Conservation (phyloP, 1,140 invertebrate species). For the Drosophila prosaltans region DNA sequence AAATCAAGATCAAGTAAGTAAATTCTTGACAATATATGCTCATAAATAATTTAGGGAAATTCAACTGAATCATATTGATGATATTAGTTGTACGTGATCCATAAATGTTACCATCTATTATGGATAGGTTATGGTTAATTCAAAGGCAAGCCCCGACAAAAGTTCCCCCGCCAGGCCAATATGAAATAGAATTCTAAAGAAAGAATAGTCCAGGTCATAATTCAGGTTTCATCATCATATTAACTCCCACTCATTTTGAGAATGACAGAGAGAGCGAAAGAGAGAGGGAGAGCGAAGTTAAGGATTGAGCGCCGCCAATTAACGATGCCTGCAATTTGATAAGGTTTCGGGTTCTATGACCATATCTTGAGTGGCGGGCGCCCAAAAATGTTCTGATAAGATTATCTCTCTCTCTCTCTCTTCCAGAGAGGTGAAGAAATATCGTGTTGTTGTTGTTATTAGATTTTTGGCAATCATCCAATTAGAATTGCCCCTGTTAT, state of each 20-base stretch:
- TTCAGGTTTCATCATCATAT: slow-evolving; percentile 38
- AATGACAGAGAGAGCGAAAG: not conserved
- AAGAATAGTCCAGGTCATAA: not conserved
- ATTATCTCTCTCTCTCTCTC: not conserved
- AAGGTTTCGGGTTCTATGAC: slow-evolving; percentile 15
- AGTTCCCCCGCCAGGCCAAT: not conserved
- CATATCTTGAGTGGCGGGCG: slow-evolving; percentile 53
- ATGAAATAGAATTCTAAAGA: not conserved
- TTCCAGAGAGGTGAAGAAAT: not conserved
- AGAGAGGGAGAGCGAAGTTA: not conserved
- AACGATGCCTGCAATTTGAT: slow-evolving; percentile 18
- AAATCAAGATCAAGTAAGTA: slow-evolving; percentile 19
- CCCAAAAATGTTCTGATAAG: slow-evolving; percentile 33
- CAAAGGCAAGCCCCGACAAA: not conserved
- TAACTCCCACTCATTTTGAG: not conserved
- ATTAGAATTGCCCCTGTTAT: slow-evolving; percentile 44
- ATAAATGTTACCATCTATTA: slow-evolving; percentile 17
- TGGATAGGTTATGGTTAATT: slow-evolving; percentile 40
- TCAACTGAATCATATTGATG: not conserved
- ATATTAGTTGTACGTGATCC: not conserved
- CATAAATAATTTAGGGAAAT: not conserved
- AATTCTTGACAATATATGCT: not conserved
- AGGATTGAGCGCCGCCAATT: slow-evolving; percentile 3
- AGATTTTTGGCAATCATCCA: slow-evolving; percentile 48
- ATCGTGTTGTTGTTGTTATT: slow-evolving; percentile 31